Conservation (phyloP, 2,888 invertebrate genomes). For the Nemoura dubitans region DNA sequence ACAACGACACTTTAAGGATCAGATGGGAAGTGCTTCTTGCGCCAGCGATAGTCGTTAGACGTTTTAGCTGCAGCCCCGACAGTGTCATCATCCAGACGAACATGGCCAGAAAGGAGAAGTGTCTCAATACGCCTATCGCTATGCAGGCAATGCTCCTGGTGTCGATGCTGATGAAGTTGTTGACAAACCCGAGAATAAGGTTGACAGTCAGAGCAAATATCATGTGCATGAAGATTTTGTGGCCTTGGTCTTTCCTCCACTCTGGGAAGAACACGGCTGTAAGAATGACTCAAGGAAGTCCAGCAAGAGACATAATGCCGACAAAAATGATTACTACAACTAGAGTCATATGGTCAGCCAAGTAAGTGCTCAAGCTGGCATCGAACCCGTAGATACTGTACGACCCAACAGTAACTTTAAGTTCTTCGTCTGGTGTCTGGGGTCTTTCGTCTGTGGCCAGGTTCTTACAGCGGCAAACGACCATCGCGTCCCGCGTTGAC, state of each 20-base stretch:
- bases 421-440: too few relatives aligned
- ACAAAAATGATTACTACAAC: background rate
- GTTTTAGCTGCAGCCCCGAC: too few relatives aligned
- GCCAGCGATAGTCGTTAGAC: background rate
- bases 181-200: background rate
- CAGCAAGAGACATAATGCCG: background rate
- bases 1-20: background rate
- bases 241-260: background rate
- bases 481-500: too few relatives aligned
- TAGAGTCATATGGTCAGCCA: background rate
- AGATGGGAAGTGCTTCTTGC: background rate
- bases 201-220: background rate
- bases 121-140: too few relatives aligned
- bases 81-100: too few relatives aligned
- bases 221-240: conserved; percentile 7
- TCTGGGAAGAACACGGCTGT: background rate
- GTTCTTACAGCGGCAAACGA: too few relatives aligned
- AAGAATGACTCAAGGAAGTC: background rate
- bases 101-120: too few relatives aligned
- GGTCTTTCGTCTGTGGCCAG: too few relatives aligned
- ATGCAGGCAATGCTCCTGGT: background rate
- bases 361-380: background rate
- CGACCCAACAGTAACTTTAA: too few relatives aligned
- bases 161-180: conserved; percentile 4
- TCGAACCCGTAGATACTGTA: too few relatives aligned